phyloP scores from a whole-genome alignment of 2,113 vertebrate genomes.

The Gnathonemus echidnorhynchus region DNA sequence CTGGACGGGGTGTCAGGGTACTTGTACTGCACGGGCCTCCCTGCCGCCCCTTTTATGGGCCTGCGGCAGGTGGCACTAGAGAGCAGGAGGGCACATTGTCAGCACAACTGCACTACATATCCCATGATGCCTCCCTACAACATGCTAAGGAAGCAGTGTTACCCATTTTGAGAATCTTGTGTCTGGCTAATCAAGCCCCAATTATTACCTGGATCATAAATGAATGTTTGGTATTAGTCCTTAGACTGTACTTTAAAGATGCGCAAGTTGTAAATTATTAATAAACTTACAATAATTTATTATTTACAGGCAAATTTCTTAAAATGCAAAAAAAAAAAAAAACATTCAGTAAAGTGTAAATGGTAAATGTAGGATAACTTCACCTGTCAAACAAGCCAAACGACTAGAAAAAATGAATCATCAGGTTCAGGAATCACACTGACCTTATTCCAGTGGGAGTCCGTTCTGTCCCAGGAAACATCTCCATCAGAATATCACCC shows the following conservation, averaged over 20 bases:
- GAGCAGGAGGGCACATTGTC: neutral
- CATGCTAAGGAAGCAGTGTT: neutral
- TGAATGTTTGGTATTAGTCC: neutral
- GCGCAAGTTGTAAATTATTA: neutral
- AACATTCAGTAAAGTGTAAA: neutral
- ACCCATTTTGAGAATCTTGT: neutral
- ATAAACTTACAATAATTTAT: neutral
- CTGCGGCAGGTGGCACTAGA: conserved; percentile 56
- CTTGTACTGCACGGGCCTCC: conserved; percentile 54
- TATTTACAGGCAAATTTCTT: neutral
- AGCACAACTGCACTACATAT: neutral
- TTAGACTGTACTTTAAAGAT: neutral
- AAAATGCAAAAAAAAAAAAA: neutral
- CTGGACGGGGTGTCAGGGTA: conserved; percentile 44
- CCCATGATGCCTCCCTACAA: neutral
- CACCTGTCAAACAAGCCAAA: neutral
- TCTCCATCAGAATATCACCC: conserved; percentile 38
- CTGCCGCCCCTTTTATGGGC: conserved; percentile 58
- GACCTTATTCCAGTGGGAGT: conserved; percentile 52
- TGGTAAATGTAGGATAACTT: neutral
- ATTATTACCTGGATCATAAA: neutral
- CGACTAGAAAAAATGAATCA: too few species aligned
- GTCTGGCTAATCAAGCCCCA: neutral
- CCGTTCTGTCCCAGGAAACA: conserved; percentile 34
- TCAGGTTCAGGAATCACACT: conserved; percentile 27